Percentiles rank a stretch among this genome's conserved stretches.
Conservation (phyloP, 1,140 invertebrate genomes). For the Drosophila orena region DNA sequence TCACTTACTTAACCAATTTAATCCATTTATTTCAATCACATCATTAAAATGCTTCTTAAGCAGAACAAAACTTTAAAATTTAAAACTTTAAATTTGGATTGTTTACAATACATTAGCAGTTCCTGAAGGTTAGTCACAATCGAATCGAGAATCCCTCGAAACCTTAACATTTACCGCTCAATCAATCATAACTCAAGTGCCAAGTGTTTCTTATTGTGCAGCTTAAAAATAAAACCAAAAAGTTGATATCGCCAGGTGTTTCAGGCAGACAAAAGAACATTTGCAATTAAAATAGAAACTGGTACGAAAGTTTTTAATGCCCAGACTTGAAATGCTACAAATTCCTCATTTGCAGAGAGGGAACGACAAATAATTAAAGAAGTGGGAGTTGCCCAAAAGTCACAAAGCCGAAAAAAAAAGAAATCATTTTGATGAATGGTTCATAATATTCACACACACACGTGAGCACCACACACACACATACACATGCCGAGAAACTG, state of each 20-base stretch:
- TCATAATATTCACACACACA: constrained; percentile 68
- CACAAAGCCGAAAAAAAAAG: constrained; percentile 47
- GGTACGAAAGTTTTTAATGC: constrained; percentile 15
- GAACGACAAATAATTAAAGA: constrained; percentile 55
- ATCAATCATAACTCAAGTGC: constrained; percentile 38
- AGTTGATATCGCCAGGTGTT: constrained; percentile 35
- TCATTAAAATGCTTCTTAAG: background rate
- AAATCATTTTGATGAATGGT: constrained; percentile 78
- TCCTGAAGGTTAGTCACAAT: constrained; percentile 2
- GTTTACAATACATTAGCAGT: background rate
- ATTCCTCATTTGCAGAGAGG: constrained; percentile 6
- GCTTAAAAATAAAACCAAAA: constrained; percentile 5
- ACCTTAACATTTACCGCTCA: background rate
- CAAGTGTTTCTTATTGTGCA: constrained; percentile 18
- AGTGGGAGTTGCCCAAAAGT: constrained; percentile 81
- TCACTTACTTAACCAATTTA: background rate
- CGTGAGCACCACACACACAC: constrained; percentile 9
- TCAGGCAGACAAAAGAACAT: constrained; percentile 16
- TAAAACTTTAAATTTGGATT: too few relatives aligned
- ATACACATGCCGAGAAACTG: constrained; percentile 30
- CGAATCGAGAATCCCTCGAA: background rate
- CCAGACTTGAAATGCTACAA: constrained; percentile 1
- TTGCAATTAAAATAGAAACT: constrained; percentile 47
- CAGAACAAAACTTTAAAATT: background rate
- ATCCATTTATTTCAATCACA: background rate